phyloP scores from a whole-genome alignment of 2,797 vertebrate genomes.

The Aphelocoma californica region DNA sequence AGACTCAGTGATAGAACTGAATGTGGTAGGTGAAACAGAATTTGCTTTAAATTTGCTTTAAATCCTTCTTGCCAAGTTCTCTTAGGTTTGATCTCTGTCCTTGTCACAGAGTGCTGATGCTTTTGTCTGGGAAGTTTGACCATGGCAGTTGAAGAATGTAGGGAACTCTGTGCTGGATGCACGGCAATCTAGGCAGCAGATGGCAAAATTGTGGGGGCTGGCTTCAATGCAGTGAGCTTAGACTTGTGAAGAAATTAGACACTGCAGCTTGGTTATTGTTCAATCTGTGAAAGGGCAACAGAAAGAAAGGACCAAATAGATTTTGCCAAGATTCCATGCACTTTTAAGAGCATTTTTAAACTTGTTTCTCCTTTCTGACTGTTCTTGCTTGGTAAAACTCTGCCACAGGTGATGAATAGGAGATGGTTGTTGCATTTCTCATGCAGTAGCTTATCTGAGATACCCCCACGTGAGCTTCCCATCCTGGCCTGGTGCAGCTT shows the following conservation, averaged over 20 bases:
- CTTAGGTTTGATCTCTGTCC: neutral
- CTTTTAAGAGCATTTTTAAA: neutral
- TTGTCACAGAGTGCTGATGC: neutral
- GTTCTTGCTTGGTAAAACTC: neutral
- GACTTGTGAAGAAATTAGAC: neutral
- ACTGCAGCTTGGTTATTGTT: neutral
- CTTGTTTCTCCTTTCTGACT: neutral
- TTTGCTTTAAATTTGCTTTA: neutral
- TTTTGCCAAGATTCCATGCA: neutral
- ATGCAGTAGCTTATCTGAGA: neutral
- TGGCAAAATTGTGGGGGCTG: conserved; percentile 48
- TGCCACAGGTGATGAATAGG: neutral
- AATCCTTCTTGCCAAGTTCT: neutral
- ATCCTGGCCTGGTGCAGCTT: neutral
- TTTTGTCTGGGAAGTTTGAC: neutral
- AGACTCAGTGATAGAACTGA: neutral
- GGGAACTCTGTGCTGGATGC: neutral
- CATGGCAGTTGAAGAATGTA: neutral
- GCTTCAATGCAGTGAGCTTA: neutral
- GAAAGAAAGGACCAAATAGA: neutral
- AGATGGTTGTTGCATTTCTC: neutral
- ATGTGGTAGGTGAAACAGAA: neutral
- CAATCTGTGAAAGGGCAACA: neutral
- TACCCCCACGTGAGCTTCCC: neutral
- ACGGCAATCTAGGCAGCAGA: neutral